Percentiles rank a stretch among this genome's conserved stretches.
These are phyloP conservation scores for Antheraea assamensis DNA, from an alignment of 2,888 invertebrate species.

Conservation along the genomic window DNA sequence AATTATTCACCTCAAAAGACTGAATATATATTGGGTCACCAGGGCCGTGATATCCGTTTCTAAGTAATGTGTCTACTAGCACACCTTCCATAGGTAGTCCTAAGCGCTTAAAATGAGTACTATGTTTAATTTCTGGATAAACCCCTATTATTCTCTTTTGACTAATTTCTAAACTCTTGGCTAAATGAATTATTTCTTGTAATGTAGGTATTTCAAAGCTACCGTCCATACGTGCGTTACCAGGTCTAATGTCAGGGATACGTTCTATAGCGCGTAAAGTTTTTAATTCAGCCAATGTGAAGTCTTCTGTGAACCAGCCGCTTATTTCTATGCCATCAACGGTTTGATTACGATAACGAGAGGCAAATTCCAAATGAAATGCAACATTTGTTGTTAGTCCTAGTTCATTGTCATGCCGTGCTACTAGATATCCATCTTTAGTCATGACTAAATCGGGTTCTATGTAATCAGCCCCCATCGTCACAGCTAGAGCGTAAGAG, in stretches of 20 bases:
- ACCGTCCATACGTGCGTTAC: slow-evolving; percentile 65
- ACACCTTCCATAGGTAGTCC: slow-evolving; percentile 62
- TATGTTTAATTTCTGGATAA: slow-evolving; percentile 72
- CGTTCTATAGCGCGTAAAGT: slow-evolving; percentile 62
- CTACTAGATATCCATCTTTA: slow-evolving; percentile 61
- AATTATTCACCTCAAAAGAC: slow-evolving; percentile 70
- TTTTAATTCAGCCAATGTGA: slow-evolving; percentile 69
- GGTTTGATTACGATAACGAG: slow-evolving; percentile 54
- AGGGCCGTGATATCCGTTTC: slow-evolving; percentile 57
- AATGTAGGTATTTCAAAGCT: slow-evolving; percentile 63
- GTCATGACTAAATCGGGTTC: slow-evolving; percentile 76
- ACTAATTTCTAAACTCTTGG: slow-evolving; percentile 60
- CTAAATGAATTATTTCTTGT: slow-evolving; percentile 69
- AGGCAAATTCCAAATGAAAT: slow-evolving; percentile 55
- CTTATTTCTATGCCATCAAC: slow-evolving; percentile 53
- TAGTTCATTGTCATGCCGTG: slow-evolving; percentile 70
- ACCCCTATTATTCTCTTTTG: slow-evolving; percentile 63
- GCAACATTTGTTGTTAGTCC: slow-evolving; percentile 62
- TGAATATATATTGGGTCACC: slow-evolving; percentile 67
- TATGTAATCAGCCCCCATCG: slow-evolving; percentile 71
- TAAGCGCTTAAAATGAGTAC: slow-evolving; percentile 57
- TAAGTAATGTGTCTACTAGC: slow-evolving; percentile 58
- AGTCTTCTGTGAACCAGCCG: slow-evolving; percentile 76
- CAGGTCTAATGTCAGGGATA: slow-evolving; percentile 61
- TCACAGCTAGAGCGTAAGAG: slow-evolving; percentile 68